Evolutionary conservation across 2,113 vertebrate genomes (phyloP).

Genomic region (Pygathrix nemaeus): DNA sequence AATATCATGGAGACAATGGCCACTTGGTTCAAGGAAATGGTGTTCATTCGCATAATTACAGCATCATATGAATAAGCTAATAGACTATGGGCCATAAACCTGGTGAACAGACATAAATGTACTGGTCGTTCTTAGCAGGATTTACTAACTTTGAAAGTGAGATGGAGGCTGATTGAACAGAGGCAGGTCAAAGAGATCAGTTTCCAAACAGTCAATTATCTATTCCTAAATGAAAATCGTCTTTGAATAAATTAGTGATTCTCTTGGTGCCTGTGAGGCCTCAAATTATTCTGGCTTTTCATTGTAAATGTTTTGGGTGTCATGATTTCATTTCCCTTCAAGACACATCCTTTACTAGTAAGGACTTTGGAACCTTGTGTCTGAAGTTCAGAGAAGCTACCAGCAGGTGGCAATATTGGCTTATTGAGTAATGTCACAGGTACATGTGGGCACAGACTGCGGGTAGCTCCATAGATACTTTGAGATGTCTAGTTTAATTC

Average conservation of each 20-base stretch:
- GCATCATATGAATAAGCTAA: neutral
- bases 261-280: neutral
- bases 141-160: neutral
- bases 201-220: neutral
- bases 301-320: neutral
- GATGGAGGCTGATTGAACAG: neutral
- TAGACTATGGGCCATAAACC: neutral
- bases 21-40: neutral
- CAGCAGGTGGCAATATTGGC: conserved; percentile 51
- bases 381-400: conserved; percentile 42
- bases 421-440: neutral
- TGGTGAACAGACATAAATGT: neutral
- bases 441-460: neutral
- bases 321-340: neutral
- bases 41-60: neutral
- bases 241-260: neutral
- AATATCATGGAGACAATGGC: neutral
- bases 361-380: conserved; percentile 61
- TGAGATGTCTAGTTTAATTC: neutral
- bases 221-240: neutral
- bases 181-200: neutral
- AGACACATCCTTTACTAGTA: neutral
- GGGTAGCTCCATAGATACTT: fast-evolving
- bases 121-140: neutral
- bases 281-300: neutral